Base-by-base conservation (phyloP, 2,113 vertebrate species). In the Aythya baeri region DNA sequence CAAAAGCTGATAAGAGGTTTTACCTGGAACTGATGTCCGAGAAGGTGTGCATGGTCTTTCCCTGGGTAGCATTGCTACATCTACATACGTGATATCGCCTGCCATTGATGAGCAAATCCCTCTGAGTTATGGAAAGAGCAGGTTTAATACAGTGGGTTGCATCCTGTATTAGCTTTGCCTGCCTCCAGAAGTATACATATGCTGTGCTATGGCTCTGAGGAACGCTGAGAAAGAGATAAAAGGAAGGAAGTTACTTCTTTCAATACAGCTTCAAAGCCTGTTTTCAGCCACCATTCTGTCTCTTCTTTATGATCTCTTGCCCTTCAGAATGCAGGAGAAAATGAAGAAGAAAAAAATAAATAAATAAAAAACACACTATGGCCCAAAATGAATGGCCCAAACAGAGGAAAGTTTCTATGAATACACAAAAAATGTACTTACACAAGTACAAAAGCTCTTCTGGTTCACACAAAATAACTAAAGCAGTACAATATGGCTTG, bases 221-320 rank as follows among this genome's bases (percentile, higher is more conserved):
- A 91, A 83, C 89, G 75, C 78, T 94, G 78, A 91, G 38, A 93
- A 89, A 23, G 82, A 78, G 38, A 72, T 59, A 9, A 75, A 86
- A 93, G 89, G 89, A 94, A 96, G 96, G 95, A 95, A 96, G 92
- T 93, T 36, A 59, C 80, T 75, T 93, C 63, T 91, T 89, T 91
- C 90, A 95, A 27, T 34, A 68, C 57, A 65, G 57, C 84, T 96
- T 95, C 93, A 96, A 96, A 94, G 96, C 23, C 31, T 67, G 31
- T 78, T 89, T 91, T 50, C 85, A 87, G 81, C 74, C 83, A 54
- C 23, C 34, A 59, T 86, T 81, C 83, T 83, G 32, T 21, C 32
- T 88, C 65, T 63, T 88, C 38, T 91, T 76, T 43, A 11, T 79
- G n/a, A 79, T 74, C 16, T 70, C 63, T 73, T 86, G 65, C 68